phyloP scores from a whole-genome alignment of 2,113 vertebrate genomes.

The Toxostoma redivivum region DNA sequence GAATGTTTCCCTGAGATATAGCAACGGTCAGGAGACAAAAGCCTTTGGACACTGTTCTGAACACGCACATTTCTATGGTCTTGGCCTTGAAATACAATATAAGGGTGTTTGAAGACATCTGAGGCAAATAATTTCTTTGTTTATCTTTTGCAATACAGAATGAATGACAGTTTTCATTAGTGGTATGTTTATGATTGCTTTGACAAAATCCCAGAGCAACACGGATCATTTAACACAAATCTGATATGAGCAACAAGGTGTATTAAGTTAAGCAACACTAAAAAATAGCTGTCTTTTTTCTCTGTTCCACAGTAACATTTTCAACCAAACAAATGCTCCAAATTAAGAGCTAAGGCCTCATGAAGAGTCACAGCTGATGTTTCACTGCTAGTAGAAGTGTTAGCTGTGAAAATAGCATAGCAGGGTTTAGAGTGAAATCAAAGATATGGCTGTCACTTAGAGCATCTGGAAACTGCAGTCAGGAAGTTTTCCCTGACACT shows the following conservation, averaged over 20 bases:
- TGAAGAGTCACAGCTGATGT: neutral
- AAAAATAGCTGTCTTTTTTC: neutral
- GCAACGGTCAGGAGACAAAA: neutral
- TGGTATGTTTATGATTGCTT: neutral
- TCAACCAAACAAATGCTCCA: neutral
- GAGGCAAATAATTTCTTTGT: neutral
- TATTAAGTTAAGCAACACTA: neutral
- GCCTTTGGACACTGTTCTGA: neutral
- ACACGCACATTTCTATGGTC: neutral
- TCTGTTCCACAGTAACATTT: neutral
- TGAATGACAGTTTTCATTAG: neutral
- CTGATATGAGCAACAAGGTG: neutral
- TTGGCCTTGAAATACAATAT: neutral
- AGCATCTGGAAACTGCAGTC: neutral
- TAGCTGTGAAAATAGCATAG: neutral
- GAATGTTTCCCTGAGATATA: neutral
- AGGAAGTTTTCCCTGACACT: neutral
- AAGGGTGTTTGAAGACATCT: neutral
- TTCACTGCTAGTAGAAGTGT: neutral
- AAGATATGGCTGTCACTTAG: neutral
- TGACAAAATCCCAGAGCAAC: neutral
- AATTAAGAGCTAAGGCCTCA: neutral
- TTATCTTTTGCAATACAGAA: neutral
- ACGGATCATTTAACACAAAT: neutral
- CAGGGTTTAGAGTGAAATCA: neutral